phyloP scores from a whole-genome alignment of 2,113 vertebrate species.

The Aleadryas rufinucha region DNA sequence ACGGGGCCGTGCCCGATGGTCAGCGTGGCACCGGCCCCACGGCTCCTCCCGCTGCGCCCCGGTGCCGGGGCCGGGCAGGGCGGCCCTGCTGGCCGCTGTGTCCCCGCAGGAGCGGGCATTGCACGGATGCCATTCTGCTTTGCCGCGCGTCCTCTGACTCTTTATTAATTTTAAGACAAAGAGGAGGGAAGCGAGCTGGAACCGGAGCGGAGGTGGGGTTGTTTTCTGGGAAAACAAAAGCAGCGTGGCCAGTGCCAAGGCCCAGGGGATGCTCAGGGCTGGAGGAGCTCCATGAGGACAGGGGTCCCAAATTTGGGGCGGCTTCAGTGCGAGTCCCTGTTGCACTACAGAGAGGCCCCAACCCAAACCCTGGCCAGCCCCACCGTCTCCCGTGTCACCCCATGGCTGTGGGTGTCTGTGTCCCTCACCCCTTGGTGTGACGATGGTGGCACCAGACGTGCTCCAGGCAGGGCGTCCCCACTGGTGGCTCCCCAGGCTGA shows the following conservation, averaged over 20 bases:
- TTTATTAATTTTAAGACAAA: slow-evolving; percentile 35
- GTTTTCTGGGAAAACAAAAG: slow-evolving; percentile 48
- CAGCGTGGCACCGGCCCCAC: fast-evolving
- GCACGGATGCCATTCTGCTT: slow-evolving; percentile 38
- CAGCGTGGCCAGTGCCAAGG: neutral
- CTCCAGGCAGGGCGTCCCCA: neutral
- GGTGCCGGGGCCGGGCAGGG: fast-evolving
- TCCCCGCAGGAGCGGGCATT: neutral
- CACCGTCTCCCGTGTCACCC: fast-evolving
- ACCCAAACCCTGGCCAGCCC: neutral
- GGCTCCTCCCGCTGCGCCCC: fast-evolving
- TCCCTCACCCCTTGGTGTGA: fast-evolving
- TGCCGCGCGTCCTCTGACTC: neutral
- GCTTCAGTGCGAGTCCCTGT: fast-evolving
- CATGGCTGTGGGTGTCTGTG: fast-evolving
- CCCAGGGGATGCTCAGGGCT: neutral
- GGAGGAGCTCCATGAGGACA: neutral
- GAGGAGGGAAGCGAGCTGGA: slow-evolving; percentile 31
- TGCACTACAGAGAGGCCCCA: neutral
- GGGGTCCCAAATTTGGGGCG: neutral
- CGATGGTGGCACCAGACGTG: fast-evolving
- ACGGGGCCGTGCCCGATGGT: fast-evolving
- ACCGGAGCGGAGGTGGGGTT: neutral
- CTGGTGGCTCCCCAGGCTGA: neutral
- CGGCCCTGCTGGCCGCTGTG: fast-evolving